Conservation (phyloP, 2,888 invertebrate species). For the Cheilosia urbana region DNA sequence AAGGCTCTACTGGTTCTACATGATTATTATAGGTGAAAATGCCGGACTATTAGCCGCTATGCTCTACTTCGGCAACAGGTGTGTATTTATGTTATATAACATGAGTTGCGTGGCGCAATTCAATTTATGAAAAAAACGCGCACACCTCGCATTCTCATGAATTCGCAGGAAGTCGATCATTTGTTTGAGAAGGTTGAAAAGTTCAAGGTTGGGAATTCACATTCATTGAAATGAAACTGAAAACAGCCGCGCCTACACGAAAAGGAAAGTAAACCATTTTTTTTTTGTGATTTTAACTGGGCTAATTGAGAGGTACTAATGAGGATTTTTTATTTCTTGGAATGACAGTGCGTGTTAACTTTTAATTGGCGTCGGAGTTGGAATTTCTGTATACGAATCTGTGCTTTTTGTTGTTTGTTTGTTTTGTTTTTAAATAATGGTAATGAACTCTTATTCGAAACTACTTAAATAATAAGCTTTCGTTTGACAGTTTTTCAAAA, state of each 20-base stretch:
- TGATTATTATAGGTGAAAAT: slow-evolving; percentile 28
- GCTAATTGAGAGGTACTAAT: slow-evolving; percentile 1
- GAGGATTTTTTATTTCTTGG: neutral
- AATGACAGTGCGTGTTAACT: neutral
- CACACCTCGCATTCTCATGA: neutral
- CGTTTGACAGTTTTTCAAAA: too few species aligned
- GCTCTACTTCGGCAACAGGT: slow-evolving; percentile 64
- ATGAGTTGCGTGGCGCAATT: slow-evolving; percentile 54
- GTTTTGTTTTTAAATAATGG: too few species aligned
- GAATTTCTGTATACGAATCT: neutral
- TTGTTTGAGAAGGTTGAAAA: slow-evolving; percentile 45
- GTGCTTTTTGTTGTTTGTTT: too few species aligned
- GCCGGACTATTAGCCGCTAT: slow-evolving; percentile 48
- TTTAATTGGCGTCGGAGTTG: neutral
- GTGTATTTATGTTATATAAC: slow-evolving; percentile 46
- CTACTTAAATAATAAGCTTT: too few species aligned
- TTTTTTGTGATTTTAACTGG: neutral
- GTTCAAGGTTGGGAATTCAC: slow-evolving; percentile 68
- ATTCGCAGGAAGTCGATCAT: slow-evolving; percentile 57
- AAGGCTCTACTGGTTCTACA: slow-evolving; percentile 41
- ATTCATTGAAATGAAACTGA: slow-evolving; percentile 25
- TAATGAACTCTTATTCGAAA: too few species aligned
- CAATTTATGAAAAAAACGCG: slow-evolving; percentile 4
- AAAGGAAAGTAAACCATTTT: slow-evolving; percentile 12
- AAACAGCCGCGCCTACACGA: neutral